These are phyloP conservation scores for Platypus cylindrus DNA, from an alignment of 2,888 invertebrate genomes.

Conservation along the genomic window DNA sequence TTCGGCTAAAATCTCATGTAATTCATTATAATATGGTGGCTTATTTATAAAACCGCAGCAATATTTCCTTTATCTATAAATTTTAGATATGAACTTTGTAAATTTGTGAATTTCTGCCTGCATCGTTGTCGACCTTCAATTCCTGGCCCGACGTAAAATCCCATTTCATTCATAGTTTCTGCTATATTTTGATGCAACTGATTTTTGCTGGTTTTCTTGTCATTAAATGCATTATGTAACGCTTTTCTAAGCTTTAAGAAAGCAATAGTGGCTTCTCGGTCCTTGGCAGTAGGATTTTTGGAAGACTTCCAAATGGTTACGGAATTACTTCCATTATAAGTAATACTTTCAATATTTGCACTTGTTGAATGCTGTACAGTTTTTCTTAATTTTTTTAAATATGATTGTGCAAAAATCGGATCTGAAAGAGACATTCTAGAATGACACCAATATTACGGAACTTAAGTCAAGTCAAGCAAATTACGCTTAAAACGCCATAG, in stretches of 20 bases:
- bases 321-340: too few relatives aligned
- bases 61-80: constrained; percentile 4
- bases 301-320: constrained; percentile 2
- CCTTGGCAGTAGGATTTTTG: neutral
- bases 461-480: too few relatives aligned
- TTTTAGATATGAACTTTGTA: constrained; percentile 10
- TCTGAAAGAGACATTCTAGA: too few relatives aligned
- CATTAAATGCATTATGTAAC: constrained; percentile 4
- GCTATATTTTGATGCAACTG: constrained; percentile 7
- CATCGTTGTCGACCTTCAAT: constrained; percentile 10
- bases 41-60: constrained; percentile 8
- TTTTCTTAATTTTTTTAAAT: too few relatives aligned
- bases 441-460: too few relatives aligned
- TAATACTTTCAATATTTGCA: too few relatives aligned
- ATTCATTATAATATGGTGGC: constrained; percentile 7
- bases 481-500: too few relatives aligned
- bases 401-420: too few relatives aligned
- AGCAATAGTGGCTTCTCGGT: constrained; percentile 1
- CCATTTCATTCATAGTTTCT: too few relatives aligned
- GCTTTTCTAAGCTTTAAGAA: neutral
- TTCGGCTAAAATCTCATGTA: constrained; percentile 5
- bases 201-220: constrained; percentile 10
- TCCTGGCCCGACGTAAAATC: constrained; percentile 8
- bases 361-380: too few relatives aligned
- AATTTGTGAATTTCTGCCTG: constrained; percentile 11